phyloP scores from a whole-genome alignment of 1,140 invertebrate species.

The Venturia canescens region DNA sequence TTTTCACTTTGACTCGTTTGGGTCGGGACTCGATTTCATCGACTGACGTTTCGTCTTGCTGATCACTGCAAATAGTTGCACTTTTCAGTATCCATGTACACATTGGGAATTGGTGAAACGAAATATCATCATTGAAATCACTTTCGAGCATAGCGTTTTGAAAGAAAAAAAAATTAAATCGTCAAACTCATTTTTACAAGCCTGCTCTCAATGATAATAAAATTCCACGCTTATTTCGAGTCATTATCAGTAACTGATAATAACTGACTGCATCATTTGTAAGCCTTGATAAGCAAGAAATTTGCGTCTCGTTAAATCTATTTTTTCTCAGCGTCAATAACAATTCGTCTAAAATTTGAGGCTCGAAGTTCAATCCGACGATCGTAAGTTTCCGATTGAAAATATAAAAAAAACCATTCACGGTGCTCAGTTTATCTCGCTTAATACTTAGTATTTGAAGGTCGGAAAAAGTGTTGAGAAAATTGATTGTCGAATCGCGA shows the following conservation, averaged over 20 bases:
- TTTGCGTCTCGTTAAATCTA: no score
- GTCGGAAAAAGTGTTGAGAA: no score
- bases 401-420: no score
- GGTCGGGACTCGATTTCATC: constrained; percentile 38
- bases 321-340: no score
- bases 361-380: no score
- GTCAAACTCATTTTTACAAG: constrained; percentile 18
- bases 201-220: constrained; percentile 25
- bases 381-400: no score
- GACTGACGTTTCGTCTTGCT: constrained; percentile 8
- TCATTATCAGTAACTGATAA: constrained; percentile 33
- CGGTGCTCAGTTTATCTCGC: no score
- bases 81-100: neutral
- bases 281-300: constrained; percentile 18
- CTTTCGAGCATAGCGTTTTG: neutral
- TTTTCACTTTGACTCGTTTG: constrained; percentile 62
- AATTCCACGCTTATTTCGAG: neutral
- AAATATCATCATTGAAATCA: neutral
- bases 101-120: neutral
- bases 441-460: no score
- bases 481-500: no score
- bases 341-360: no score
- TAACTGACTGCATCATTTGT: constrained; percentile 26
- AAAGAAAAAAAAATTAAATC: neutral
- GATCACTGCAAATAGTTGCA: constrained; percentile 32